Base-by-base conservation (phyloP, 2,113 vertebrate genomes). In the Cyprinodon brontotheroides region DNA sequence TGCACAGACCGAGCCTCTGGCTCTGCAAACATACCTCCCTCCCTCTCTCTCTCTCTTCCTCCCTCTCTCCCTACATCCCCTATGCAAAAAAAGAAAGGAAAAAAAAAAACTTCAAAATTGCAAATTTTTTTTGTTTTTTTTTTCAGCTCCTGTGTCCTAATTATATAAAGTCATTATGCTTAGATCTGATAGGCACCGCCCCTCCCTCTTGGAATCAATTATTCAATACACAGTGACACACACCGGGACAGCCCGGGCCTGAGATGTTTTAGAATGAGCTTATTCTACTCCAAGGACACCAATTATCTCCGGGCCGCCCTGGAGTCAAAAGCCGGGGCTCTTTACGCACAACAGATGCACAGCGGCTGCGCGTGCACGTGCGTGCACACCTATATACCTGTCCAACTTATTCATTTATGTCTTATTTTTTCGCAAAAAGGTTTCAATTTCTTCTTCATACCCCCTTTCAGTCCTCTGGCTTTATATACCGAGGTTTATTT, bases 101-200 rank as follows among this genome's bases (percentile, higher is more conserved):
- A 68, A 43, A 15, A 65, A 72, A 75, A 80, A 84, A 63, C 84
- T n/a, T n/a, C n/a, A n/a, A n/a, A n/a, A n/a, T n/a, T n/a, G n/a
- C n/a, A n/a, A n/a, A n/a, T n/a, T n/a, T n/a, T n/a, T n/a, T n/a
- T n/a, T n/a, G n/a, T n/a, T n/a, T n/a, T 68, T 45, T 37, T 39
- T 71, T 53, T 20, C 75, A 53, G 88, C 89, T 87, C 17, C 94
- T 94, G 95, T 94, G 94, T 95, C 95, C 96, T 97, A 97, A 97
- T 98, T 97, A 97, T 97, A 97, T 96, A 95, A 97, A 97, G 97
- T 97, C 96, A 98, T 97, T 97, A 97, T 96, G 95, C 94, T 95
- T 94, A 94, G 96, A 96, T 98, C 95, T 97, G 96, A 97, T 97
- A 96, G 96, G 94, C 89, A 91, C 95, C 85, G 61, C 95, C 95